Percentiles rank a stretch among this genome's conserved stretches.
These are phyloP conservation scores for Stenopsyche tienmushanensis DNA, from an alignment of 1,140 invertebrate genomes.

Conservation along the genomic window DNA sequence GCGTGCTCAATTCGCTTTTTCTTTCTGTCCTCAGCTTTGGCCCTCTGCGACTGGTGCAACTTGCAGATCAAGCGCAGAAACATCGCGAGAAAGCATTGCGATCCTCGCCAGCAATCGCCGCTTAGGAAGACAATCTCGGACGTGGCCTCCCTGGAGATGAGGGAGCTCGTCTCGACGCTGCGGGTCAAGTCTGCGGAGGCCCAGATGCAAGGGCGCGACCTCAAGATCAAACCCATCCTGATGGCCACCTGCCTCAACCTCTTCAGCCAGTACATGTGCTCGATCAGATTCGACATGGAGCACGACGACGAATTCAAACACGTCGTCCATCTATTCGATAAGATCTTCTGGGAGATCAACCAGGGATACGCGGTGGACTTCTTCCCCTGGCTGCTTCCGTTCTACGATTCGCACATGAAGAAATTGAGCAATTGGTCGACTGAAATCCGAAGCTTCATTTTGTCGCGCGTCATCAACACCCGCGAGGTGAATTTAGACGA, in stretches of 20 bases:
- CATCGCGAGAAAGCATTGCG: conserved; percentile 73
- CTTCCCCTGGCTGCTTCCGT: conserved; percentile 76
- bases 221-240: conserved; percentile 63
- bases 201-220: conserved; percentile 46
- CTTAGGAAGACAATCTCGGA: conserved; percentile 67
- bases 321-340: conserved; percentile 74
- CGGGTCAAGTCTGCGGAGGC: conserved; percentile 43
- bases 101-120: conserved; percentile 70
- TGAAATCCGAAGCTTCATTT: conserved; percentile 73
- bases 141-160: conserved; percentile 63
- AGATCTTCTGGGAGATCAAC: conserved; percentile 89
- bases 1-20: too few relatives aligned
- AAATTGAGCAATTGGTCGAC: conserved; percentile 69
- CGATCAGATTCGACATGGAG: conserved; percentile 66
- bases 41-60: conserved; percentile 83
- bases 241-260: conserved; percentile 77
- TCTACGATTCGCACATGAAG: conserved; percentile 69
- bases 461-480: conserved; percentile 68
- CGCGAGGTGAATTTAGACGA: conserved; percentile 58
- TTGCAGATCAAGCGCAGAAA: conserved; percentile 77
- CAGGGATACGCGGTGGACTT: conserved; percentile 87
- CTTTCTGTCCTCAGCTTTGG: conserved; percentile 69
- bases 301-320: conserved; percentile 63
- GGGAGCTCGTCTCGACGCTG: conserved; percentile 60
- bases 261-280: conserved; percentile 84